Evolutionary conservation across 2,888 invertebrate species (phyloP).

Genomic region (Epinotia nisella): DNA sequence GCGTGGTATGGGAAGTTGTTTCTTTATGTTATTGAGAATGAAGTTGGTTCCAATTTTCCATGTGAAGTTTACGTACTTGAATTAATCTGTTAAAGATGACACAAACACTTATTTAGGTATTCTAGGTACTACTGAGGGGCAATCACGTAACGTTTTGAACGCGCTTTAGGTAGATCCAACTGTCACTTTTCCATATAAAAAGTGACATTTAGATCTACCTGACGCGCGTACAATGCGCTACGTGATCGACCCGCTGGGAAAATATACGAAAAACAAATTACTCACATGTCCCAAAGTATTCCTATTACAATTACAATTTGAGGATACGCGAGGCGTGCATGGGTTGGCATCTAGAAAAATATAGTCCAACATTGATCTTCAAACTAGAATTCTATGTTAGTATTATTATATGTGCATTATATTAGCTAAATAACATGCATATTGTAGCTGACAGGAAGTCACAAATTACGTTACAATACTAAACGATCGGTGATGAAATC

Average conservation of each 20-base stretch:
- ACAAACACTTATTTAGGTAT: not conserved
- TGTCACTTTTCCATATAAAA: too few species aligned
- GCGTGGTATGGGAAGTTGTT: not conserved
- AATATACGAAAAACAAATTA: too few species aligned
- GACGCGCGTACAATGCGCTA: too few species aligned
- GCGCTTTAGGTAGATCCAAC: too few species aligned
- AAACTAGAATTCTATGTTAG: not conserved
- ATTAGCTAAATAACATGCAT: slow-evolving; percentile 1
- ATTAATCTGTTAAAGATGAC: not conserved
- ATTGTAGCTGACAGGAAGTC: slow-evolving; percentile 2
- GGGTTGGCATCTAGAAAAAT: not conserved
- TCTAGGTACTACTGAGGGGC: not conserved
- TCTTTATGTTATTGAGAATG: not conserved
- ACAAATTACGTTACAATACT: not conserved
- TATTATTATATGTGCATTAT: not conserved
- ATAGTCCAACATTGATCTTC: not conserved
- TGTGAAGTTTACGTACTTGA: not conserved
- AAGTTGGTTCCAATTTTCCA: not conserved
- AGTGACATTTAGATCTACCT: too few species aligned
- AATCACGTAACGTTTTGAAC: too few species aligned
- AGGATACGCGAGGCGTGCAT: not conserved
- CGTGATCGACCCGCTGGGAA: too few species aligned
- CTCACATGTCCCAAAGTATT: not conserved
- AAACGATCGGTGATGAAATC: slow-evolving; percentile 1
- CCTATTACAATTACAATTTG: not conserved